Percentiles rank a stretch among this genome's conserved stretches.
These are phyloP conservation scores for Tauraco erythrolophus DNA, from an alignment of 2,113 vertebrate genomes.

Conservation along the genomic window DNA sequence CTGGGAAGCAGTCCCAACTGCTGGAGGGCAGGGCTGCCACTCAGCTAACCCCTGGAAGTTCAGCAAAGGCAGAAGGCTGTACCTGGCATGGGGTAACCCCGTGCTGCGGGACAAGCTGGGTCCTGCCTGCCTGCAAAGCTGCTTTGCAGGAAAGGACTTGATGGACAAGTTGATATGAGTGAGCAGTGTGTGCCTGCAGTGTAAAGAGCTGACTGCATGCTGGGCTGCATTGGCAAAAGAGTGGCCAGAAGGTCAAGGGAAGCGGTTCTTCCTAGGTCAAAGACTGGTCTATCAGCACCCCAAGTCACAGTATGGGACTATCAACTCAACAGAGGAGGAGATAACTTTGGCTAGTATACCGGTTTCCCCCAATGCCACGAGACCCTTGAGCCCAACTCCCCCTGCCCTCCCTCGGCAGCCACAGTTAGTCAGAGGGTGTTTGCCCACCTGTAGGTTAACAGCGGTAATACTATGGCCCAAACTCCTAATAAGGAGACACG, in stretches of 20 bases:
- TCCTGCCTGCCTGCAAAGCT: background rate
- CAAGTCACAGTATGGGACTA: too few relatives aligned
- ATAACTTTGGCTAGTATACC: too few relatives aligned
- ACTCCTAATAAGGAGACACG: too few relatives aligned
- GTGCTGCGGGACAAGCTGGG: background rate
- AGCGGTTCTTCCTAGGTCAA: background rate
- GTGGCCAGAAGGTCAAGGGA: background rate
- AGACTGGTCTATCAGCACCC: too few relatives aligned
- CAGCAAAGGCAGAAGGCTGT: background rate
- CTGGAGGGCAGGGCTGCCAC: background rate
- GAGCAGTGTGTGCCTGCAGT: rapidly evolving
- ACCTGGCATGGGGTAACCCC: background rate
- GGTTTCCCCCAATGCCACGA: too few relatives aligned
- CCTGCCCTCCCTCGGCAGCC: too few relatives aligned
- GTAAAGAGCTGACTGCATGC: background rate
- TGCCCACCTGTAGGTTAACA: too few relatives aligned
- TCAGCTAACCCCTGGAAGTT: background rate
- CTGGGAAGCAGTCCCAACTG: background rate
- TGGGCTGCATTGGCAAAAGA: background rate
- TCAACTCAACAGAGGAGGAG: too few relatives aligned
- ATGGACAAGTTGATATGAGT: rapidly evolving
- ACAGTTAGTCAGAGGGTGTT: too few relatives aligned
- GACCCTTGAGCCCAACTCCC: too few relatives aligned
- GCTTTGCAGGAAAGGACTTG: background rate
- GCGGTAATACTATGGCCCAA: too few relatives aligned